These are phyloP conservation scores for Gymnoscopelus microlampas DNA, from an alignment of 2,797 vertebrate species.

Conservation along the genomic window DNA sequence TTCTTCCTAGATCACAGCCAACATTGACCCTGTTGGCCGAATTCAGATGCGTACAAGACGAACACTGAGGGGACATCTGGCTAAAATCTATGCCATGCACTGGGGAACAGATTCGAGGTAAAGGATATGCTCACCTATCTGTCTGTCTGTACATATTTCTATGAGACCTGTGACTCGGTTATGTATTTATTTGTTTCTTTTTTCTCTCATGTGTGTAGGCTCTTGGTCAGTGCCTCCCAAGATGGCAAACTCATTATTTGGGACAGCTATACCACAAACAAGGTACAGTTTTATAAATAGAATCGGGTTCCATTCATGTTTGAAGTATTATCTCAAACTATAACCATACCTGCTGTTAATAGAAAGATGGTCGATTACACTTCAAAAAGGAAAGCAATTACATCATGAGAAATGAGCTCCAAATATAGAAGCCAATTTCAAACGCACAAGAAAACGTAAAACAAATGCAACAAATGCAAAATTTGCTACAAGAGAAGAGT, in stretches of 20 bases:
- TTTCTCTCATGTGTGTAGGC: constrained; percentile 78
- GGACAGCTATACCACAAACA: constrained; percentile 99
- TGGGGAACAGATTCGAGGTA: constrained; percentile 99
- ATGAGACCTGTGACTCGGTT: constrained; percentile 6
- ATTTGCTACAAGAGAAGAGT: no score
- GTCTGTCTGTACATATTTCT: neutral
- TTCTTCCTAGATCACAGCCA: constrained; percentile 93
- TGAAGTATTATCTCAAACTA: no score
- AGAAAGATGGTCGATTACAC: no score
- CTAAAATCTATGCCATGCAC: constrained; percentile 99
- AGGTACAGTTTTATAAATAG: constrained; percentile 79
- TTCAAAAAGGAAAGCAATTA: no score
- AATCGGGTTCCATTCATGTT: neutral
- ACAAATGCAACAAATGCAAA: no score
- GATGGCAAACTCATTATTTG: constrained; percentile 99
- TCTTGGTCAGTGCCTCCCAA: constrained; percentile 98
- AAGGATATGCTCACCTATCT: constrained; percentile 1
- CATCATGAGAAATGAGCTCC: no score
- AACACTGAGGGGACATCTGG: constrained; percentile 97
- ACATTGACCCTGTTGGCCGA: constrained; percentile 96
- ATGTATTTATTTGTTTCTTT: neutral
- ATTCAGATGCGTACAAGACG: constrained; percentile 99
- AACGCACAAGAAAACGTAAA: no score
- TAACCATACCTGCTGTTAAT: no score
- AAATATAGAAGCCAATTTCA: no score